A percentile compares a stretch with the other conserved stretches of the same genome.
Conservation (phyloP, 2,888 invertebrate genomes). For the Ormyrus nitidulus region DNA sequence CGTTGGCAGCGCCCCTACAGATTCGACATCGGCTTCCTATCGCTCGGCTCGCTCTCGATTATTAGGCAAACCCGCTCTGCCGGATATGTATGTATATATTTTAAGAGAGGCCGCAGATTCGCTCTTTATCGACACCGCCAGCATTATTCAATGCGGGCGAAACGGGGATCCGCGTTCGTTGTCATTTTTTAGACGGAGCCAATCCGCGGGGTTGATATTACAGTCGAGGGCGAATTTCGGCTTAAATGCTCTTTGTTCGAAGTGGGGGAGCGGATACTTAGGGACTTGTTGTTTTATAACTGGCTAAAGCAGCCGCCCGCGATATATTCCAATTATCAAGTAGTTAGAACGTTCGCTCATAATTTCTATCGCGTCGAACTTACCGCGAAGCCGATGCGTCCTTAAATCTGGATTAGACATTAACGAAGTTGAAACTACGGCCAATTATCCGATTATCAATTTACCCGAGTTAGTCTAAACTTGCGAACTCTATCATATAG, state of each 20-base stretch:
- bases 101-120: not conserved
- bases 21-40: not conserved
- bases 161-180: no score
- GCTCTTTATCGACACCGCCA: no score
- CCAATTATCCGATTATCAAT: conserved; percentile 56
- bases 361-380: conserved; percentile 33
- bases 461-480: conserved; percentile 44
- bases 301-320: not conserved
- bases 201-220: no score
- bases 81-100: not conserved
- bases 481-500: conserved; percentile 2
- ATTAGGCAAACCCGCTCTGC: no score
- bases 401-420: conserved; percentile 53
- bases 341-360: conserved; percentile 9
- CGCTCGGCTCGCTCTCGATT: no score
- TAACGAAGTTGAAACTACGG: conserved; percentile 52
- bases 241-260: no score
- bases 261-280: not conserved
- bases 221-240: no score
- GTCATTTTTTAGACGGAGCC: not conserved
- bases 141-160: no score
- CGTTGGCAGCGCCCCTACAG: conserved; percentile 21
- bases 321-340: conserved; percentile 18
- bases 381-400: conserved; percentile 23
- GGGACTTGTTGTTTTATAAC: not conserved